Conservation (phyloP, 2,888 invertebrate species). For the Lutraria lutraria region DNA sequence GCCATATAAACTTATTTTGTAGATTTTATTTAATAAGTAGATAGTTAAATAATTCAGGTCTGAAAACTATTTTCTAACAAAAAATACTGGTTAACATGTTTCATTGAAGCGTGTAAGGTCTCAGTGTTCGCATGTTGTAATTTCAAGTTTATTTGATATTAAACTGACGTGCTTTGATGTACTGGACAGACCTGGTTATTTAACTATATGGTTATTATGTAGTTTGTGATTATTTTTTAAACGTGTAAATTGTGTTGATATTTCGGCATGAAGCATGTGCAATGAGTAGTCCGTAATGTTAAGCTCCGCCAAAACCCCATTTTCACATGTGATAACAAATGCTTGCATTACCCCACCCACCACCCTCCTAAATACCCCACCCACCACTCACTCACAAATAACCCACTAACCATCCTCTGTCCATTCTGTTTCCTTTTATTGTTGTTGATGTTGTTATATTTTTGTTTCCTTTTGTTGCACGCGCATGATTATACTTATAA, state of each 20-base stretch:
- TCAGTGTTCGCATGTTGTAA: no score
- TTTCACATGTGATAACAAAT: not conserved
- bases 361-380: not conserved
- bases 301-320: not conserved
- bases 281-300: not conserved
- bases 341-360: not conserved
- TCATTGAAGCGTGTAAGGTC: no score
- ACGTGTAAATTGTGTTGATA: conserved; percentile 4
- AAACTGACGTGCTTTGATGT: no score
- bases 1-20: not conserved
- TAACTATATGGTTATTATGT: not conserved
- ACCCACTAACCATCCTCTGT: not conserved
- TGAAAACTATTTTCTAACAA: no score
- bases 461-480: not conserved
- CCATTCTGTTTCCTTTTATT: not conserved
- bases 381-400: not conserved
- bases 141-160: no score
- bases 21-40: not conserved
- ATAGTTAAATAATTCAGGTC: not conserved
- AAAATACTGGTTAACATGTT: no score
- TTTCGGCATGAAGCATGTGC: conserved; percentile 46
- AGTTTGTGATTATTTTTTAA: not conserved
- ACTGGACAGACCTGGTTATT: no score
- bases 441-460: not conserved
- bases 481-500: not conserved